Evolutionary conservation across 2,113 vertebrate genomes (phyloP), one percentile per base, ranked within the genome.

Genomic region (Scopus umbretta): DNA sequence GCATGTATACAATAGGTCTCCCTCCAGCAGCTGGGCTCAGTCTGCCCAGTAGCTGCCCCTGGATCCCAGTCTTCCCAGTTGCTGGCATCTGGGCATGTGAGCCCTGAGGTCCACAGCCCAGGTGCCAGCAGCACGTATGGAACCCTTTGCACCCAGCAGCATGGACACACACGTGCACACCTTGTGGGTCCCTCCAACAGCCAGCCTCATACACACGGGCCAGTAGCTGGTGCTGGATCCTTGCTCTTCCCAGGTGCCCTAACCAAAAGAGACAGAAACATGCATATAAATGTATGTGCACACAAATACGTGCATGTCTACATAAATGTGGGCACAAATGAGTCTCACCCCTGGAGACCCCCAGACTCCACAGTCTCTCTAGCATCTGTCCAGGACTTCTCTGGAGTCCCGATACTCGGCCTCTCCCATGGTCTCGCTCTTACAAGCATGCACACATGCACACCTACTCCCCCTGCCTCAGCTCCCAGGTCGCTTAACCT

Each of bases 381-480:
- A 32, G 30, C 43, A 65, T 32, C 36, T 32, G 2, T 75, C 6
- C 32, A 61, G 55, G 49, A 26, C 23, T 68, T n/a, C 18, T 4
- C 3, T 40, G 13, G 30, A 43, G 26, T 74, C 14, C 21, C 42
- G 6, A 8, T 30, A 56, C 34, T 10, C 26, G 22, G 18, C 38
- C 26, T 2, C 34, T 70, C 21, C 30, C 21, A 3, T 36, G 21
- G 36, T 66, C 21, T 89, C 2, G 0, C 36, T 21, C 26, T 58
- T 66, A 43, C 26, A 29, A 27, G 6, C 25, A 29, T 2, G 22
- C 7, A 62, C 7, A 40, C 5, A 8, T 50, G 38, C 26, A 26
- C 16, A 13, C 6, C 62, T 40, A 22, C 14, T 22, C 4, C 6
- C 9, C 8, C n/a, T 61, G 59, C 36, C 15, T 2, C 1, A 1